Evolutionary conservation across 2,797 vertebrate species (phyloP).

Genomic region (Echiichthys vipera): DNA sequence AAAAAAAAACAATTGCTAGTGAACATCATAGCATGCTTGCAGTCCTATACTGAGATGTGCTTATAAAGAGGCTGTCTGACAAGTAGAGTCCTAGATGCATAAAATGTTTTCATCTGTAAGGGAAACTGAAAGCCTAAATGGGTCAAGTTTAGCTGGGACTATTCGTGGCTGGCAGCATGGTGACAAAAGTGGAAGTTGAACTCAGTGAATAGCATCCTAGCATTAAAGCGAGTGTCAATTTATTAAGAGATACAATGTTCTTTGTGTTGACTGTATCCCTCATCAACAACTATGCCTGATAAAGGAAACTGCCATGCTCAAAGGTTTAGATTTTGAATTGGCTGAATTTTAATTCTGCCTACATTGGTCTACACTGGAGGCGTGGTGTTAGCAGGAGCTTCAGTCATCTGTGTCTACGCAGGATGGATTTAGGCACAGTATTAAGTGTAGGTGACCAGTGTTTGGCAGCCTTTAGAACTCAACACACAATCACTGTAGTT

Average conservation of each 20-base stretch:
- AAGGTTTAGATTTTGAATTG: not conserved
- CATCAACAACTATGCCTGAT: not conserved
- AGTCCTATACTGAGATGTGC: constrained; percentile 1
- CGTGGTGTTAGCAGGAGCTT: not conserved
- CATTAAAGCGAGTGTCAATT: not conserved
- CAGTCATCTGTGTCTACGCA: not conserved
- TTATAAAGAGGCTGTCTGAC: constrained; percentile 19
- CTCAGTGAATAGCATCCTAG: not conserved
- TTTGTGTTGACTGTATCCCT: not conserved
- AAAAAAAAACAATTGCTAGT: not conserved
- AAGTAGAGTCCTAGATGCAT: constrained; percentile 23
- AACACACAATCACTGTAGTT: not conserved
- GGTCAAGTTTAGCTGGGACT: constrained; percentile 39
- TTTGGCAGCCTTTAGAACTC: not conserved
- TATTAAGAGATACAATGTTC: not conserved
- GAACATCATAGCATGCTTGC: not conserved
- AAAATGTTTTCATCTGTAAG: constrained; percentile 30
- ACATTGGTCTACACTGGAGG: not conserved
- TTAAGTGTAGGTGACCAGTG: not conserved
- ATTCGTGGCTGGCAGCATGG: constrained; percentile 11
- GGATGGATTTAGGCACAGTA: constrained; percentile 4
- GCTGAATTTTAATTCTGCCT: not conserved
- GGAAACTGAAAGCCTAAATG: constrained; percentile 30
- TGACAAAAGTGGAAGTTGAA: constrained; percentile 18
- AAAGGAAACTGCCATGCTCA: not conserved